Base-by-base conservation (phyloP, 2,113 vertebrate species). In the Anguilla rostrata region DNA sequence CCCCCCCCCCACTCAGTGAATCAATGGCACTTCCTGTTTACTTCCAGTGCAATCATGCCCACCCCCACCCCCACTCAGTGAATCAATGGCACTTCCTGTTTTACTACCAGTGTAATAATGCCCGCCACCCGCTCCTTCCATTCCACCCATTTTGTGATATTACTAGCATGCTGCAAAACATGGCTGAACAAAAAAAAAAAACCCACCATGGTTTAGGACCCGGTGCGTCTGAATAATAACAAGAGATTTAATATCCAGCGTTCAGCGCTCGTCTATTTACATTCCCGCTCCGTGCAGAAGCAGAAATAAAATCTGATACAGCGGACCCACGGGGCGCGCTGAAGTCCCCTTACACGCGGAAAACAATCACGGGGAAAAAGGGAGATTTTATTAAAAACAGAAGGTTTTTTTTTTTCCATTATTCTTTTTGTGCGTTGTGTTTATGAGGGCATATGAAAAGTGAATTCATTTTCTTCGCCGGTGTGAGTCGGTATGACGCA, bases 101-200 rank as follows among this genome's bases (percentile, higher is more conserved):
- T 75, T 8, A 75, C 66, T 12, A 14, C 9, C 71, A 75, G n/a
- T 75, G n/a, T n/a, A 75, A 75, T 75, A 75, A 75, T 71, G 63
- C 18, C 18, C 18, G 34, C 22, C 5, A 11, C 5, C 71, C n/a
- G 5, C 49, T 1, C 7, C 49, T 46, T 46, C 43, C 43, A 6
- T 46, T n/a, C 26, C 46, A 82, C 81, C 81, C 81, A 82, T 26
- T 53, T 53, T 82, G 0, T 53, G 41, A 82, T 82, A 11, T 82
- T 39, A 46, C 34, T 22, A 22, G 39, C 11, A 40, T 40, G 80
- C 12, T 82, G 41, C n/a, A 82, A 29, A 53, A 14, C 3, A n/a
- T 15, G 26, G 46, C 41, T 49, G 46, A 82, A 81, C 41, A 82
- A 66, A 63, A 66, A 66, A 34, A 34, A 34, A 34, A 34, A 0